Evolutionary conservation across 2,888 invertebrate species (phyloP).

Genomic region (Eupithecia inturbata): DNA sequence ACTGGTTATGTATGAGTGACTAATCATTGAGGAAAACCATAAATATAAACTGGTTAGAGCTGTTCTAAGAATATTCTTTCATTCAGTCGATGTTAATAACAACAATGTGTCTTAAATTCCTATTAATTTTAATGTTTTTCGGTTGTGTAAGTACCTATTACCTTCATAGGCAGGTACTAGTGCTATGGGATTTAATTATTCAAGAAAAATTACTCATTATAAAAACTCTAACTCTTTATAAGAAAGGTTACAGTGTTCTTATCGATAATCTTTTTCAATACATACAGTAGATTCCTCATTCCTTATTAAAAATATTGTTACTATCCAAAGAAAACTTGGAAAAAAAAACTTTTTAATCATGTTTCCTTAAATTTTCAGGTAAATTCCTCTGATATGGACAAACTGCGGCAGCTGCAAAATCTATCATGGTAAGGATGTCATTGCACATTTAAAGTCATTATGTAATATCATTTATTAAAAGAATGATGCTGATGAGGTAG

Average conservation of each 20-base stretch:
- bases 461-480: too few relatives aligned
- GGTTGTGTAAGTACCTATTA: not conserved
- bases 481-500: too few relatives aligned
- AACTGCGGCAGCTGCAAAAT: constrained; percentile 64
- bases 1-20: not conserved
- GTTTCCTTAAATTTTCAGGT: constrained; percentile 48
- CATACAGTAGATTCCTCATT: not conserved
- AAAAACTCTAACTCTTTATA: too few relatives aligned
- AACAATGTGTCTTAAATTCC: not conserved
- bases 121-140: not conserved
- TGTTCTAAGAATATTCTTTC: not conserved
- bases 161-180: not conserved
- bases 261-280: too few relatives aligned
- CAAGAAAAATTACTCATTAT: too few relatives aligned
- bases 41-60: not conserved
- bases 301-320: not conserved
- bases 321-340: not conserved
- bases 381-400: constrained; percentile 59
- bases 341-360: not conserved
- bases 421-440: constrained; percentile 61
- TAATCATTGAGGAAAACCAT: not conserved
- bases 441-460: not conserved
- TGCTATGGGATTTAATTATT: not conserved
- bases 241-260: too few relatives aligned
- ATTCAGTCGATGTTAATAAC: not conserved